A percentile compares a stretch with the other conserved stretches of the same genome.
Evolutionary conservation across 2,113 vertebrate species (phyloP).

Genomic region (Pipa parva): DNA sequence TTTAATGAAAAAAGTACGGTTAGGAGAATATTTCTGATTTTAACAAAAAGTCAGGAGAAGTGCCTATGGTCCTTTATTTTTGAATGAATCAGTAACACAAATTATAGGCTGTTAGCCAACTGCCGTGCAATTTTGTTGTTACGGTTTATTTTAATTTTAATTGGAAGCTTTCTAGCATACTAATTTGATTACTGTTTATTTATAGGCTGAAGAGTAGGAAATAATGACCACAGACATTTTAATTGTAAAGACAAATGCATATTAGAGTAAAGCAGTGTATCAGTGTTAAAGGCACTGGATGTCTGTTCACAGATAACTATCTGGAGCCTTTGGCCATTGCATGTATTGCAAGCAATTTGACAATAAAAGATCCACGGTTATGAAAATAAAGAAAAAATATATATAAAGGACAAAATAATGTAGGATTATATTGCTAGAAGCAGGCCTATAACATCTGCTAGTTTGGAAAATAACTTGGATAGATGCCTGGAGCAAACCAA

Average conservation of each 20-base stretch:
- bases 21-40: no score
- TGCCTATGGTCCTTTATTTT: no score
- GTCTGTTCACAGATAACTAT: no score
- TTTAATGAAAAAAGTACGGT: no score
- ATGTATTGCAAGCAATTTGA: not conserved
- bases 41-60: no score
- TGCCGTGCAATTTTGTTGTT: conserved; percentile 11
- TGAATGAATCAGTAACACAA: conserved; percentile 7
- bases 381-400: conserved; percentile 23
- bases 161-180: not conserved
- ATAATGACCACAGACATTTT: not conserved
- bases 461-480: conserved; percentile 33
- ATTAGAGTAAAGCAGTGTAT: no score
- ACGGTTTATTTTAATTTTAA: conserved; percentile 5
- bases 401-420: conserved; percentile 37
- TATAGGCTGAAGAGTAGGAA: not conserved
- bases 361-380: not conserved
- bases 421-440: conserved; percentile 24
- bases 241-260: no score
- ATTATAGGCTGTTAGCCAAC: conserved; percentile 16
- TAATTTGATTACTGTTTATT: conserved; percentile 8
- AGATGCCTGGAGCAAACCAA: conserved; percentile 31
- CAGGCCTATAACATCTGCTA: conserved; percentile 29
- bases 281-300: no score
- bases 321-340: not conserved